Evolutionary conservation across 2,797 vertebrate genomes (phyloP), one percentile per base, ranked within the genome.

Genomic region (Sebastes paucispinis): DNA sequence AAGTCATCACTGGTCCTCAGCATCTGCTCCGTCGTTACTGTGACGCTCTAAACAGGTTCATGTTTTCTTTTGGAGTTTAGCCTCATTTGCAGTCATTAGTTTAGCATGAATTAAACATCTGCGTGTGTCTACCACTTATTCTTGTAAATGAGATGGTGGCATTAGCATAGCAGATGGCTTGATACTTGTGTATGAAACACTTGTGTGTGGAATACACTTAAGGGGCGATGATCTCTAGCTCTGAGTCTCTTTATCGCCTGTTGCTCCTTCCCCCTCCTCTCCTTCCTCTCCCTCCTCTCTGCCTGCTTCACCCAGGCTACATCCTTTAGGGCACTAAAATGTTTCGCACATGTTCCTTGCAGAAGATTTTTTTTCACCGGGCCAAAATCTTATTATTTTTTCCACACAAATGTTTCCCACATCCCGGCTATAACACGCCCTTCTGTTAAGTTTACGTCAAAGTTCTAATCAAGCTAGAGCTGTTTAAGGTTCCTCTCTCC

Each of bases 141-240:
- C 75, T 83, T 77, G 64, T 84, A 83, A 88, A 88, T 84, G 77
- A 87, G 82, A 81, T 77, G 75, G 73, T 71, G 29, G 68, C 70
- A 87, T 88, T 87, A 77, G 50, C 82, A 81, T 75, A 88, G 79
- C 89, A 91, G 89, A 90, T 92, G 89, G 85, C 77, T 75, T 54
- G 67, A 77, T 81, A 68, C 66, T 76, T 36, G 47, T 58, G 69
- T 75, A 60, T 62, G 75, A 84, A 80, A 79, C 67, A 80, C 87
- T 89, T 75, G 20, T 32, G 29, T 63, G 20, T 36, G n/a, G n/a
- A 43, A 39, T 39, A 57, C 69, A 79, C 86, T 89, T 75, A 66
- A 81, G 77, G 69, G 75, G 71, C 69, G 58, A 65, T 80, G 82
- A 83, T 59, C 75, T 82, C 12, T 3, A 16, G 68, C 63, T 77